Evolutionary conservation across 1,140 invertebrate species (phyloP).

Genomic region (Oncopeltus fasciatus): DNA sequence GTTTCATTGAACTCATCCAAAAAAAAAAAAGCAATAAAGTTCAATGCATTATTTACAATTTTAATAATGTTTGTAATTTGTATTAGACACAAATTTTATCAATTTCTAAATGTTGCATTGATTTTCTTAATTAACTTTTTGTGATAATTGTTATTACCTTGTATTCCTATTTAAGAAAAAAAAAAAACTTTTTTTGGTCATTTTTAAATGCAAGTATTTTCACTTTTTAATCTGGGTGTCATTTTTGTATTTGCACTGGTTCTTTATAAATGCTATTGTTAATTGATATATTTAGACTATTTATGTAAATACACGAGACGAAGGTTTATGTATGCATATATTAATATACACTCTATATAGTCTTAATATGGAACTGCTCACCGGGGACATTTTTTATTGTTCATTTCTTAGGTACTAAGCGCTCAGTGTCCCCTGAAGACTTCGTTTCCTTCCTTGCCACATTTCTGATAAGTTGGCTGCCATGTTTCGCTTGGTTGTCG

Average conservation of each 20-base stretch:
- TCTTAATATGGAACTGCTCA: not conserved
- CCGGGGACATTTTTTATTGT: not conserved
- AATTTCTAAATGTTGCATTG: not conserved
- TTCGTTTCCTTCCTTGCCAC: not conserved
- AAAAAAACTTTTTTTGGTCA: slow-evolving; percentile 2
- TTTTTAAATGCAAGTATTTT: slow-evolving; percentile 6
- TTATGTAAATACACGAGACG: slow-evolving; percentile 13
- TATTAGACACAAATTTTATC: not conserved
- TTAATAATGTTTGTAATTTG: slow-evolving; percentile 4
- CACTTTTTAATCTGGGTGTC: slow-evolving; percentile 14
- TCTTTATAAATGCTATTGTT: not conserved
- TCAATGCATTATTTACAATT: not conserved
- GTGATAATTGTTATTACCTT: slow-evolving; percentile 2
- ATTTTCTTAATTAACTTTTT: not conserved
- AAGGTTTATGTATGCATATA: not conserved
- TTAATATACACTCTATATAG: not conserved
- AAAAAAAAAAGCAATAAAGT: slow-evolving; percentile 3
- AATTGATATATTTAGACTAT: not conserved
- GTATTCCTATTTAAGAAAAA: not conserved
- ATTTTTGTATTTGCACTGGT: slow-evolving; percentile 14
- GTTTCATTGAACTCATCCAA: not conserved
- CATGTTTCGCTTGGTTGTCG: too few relatives aligned
- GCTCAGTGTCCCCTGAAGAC: not conserved
- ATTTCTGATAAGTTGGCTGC: not conserved
- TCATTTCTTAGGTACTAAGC: not conserved